Conservation (phyloP, 2,797 vertebrate species). For the Mormyrops boulengeri region DNA sequence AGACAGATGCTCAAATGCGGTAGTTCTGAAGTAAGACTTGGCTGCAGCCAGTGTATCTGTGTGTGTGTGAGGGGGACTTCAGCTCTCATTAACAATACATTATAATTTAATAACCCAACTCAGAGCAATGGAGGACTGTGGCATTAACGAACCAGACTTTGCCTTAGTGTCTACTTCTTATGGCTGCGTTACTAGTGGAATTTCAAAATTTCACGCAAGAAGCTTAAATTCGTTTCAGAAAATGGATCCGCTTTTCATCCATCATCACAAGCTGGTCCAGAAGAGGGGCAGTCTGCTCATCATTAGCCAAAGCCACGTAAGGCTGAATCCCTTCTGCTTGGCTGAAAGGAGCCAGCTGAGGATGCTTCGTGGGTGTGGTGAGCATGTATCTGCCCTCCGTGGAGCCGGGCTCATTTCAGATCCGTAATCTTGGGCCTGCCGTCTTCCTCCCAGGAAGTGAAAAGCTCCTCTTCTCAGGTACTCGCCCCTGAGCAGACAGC, state of each 20-base stretch:
- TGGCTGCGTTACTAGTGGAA: background rate
- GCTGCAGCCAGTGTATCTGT: background rate
- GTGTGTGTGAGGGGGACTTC: background rate
- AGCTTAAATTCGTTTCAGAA: background rate
- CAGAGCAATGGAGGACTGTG: background rate
- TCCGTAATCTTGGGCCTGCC: background rate
- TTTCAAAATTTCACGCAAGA: background rate
- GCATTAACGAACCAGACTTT: background rate
- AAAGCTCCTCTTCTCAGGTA: background rate
- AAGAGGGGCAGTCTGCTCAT: background rate
- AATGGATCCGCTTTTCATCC: background rate
- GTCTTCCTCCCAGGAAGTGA: background rate
- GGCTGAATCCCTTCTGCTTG: background rate
- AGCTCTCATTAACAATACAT: constrained; percentile 3
- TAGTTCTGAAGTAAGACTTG: background rate
- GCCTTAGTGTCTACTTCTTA: background rate
- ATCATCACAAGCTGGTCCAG: background rate
- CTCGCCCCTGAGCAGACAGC: background rate
- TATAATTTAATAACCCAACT: constrained; percentile 10
- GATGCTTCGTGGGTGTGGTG: background rate
- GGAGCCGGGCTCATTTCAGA: background rate
- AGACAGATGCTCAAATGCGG: background rate
- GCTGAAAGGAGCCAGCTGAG: background rate
- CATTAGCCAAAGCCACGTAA: background rate
- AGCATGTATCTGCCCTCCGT: background rate